Evolutionary conservation across 2,797 vertebrate genomes (phyloP).

Genomic region (Emys orbicularis): DNA sequence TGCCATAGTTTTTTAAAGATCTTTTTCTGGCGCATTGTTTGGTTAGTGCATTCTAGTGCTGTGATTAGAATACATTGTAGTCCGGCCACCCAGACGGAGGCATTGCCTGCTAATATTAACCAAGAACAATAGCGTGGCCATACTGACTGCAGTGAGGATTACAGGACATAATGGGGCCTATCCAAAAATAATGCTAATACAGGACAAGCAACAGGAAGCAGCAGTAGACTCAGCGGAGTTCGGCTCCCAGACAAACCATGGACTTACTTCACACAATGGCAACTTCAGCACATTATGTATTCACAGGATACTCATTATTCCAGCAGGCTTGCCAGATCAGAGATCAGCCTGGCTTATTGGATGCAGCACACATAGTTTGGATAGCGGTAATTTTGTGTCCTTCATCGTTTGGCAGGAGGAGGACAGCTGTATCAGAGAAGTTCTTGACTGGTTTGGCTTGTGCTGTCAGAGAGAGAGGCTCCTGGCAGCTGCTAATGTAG

Average conservation of each 20-base stretch:
- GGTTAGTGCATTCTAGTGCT: conserved; percentile 71
- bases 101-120: conserved; percentile 88
- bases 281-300: conserved; percentile 85
- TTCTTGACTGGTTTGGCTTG: conserved; percentile 70
- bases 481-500: conserved; percentile 77
- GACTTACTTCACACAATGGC: conserved; percentile 85
- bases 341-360: conserved; percentile 75
- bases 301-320: conserved; percentile 83
- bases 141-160: conserved; percentile 95
- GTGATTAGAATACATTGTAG: conserved; percentile 78
- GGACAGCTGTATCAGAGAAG: conserved; percentile 52
- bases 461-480: conserved; percentile 74
- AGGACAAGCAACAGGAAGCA: conserved; percentile 95
- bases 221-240: conserved; percentile 94
- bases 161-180: conserved; percentile 92
- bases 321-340: conserved; percentile 73
- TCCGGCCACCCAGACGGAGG: conserved; percentile 86
- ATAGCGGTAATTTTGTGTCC: conserved; percentile 77
- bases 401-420: conserved; percentile 75
- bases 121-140: conserved; percentile 90
- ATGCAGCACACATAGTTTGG: conserved; percentile 72
- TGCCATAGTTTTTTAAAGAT: not conserved
- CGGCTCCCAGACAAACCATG: conserved; percentile 85
- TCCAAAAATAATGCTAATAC: conserved; percentile 93
- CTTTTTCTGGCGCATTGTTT: conserved; percentile 43